These are phyloP conservation scores for Budorcas taxicolor DNA, from an alignment of 2,113 vertebrate species.

Conservation along the genomic window DNA sequence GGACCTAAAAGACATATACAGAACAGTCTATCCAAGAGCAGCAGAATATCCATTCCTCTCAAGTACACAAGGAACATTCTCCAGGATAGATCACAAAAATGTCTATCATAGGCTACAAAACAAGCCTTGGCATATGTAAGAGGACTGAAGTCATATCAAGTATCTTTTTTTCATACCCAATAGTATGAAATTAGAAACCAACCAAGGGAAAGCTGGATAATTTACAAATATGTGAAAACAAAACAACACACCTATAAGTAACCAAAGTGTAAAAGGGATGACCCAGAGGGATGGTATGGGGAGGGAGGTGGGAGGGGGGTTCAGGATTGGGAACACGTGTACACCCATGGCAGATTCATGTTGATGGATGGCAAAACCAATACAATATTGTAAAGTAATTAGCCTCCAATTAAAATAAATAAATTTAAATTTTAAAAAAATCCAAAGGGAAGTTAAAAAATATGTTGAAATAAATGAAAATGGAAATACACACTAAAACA, in stretches of 20 bases:
- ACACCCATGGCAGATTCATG: no score
- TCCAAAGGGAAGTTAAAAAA: neutral
- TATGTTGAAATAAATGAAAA: neutral
- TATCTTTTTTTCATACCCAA: neutral
- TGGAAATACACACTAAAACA: neutral
- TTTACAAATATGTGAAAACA: neutral
- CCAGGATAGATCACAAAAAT: neutral
- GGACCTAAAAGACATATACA: neutral
- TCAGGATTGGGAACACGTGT: no score
- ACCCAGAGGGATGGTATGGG: no score
- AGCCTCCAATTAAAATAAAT: no score
- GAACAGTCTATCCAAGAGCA: neutral
- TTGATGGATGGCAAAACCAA: no score
- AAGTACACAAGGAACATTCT: neutral
- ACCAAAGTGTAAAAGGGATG: neutral
- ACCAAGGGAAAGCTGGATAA: neutral
- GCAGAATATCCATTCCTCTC: neutral
- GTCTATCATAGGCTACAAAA: neutral
- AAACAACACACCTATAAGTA: neutral
- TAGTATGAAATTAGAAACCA: neutral
- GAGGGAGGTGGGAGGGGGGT: no score
- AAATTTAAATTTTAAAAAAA: neutral
- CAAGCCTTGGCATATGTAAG: neutral
- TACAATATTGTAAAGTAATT: no score
- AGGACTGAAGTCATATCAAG: neutral